These are phyloP conservation scores for Xyrichtys novacula DNA, from an alignment of 2,797 vertebrate genomes.

Conservation along the genomic window DNA sequence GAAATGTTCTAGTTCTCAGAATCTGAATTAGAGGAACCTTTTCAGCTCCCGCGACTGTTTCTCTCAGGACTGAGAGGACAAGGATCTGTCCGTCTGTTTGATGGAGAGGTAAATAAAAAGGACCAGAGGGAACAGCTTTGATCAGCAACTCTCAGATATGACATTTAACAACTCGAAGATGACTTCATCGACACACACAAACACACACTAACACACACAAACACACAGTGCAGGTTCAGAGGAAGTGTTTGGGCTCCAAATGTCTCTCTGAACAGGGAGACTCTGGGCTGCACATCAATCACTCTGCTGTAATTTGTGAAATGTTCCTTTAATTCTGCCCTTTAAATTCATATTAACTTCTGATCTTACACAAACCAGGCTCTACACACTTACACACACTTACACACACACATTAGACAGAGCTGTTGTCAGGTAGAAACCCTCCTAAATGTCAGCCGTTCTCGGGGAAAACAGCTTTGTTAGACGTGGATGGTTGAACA, in stretches of 20 bases:
- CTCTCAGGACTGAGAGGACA: not conserved
- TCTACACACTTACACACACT: not conserved
- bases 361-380: conserved; percentile 8
- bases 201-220: not conserved
- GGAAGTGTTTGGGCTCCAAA: conserved; percentile 15
- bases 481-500: not conserved
- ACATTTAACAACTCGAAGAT: conserved; percentile 49
- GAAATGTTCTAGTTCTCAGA: too few relatives aligned
- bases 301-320: conserved; percentile 31
- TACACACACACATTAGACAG: conserved; percentile 1
- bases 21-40: too few relatives aligned
- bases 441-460: conserved; percentile 14
- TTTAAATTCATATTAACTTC: conserved; percentile 34
- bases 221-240: conserved; percentile 24
- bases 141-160: conserved; percentile 32
- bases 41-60: not conserved
- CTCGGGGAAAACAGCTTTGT: not conserved
- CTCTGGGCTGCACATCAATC: conserved; percentile 33
- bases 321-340: conserved; percentile 35
- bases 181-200: conserved; percentile 32
- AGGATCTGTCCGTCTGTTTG: not conserved
- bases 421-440: conserved; percentile 10
- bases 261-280: conserved; percentile 1
- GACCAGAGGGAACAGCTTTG: not conserved
- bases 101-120: not conserved